Evolutionary conservation across 2,113 vertebrate genomes (phyloP), one percentile per base, ranked within the genome.

Genomic region (Gnathonemus echidnorhynchus): DNA sequence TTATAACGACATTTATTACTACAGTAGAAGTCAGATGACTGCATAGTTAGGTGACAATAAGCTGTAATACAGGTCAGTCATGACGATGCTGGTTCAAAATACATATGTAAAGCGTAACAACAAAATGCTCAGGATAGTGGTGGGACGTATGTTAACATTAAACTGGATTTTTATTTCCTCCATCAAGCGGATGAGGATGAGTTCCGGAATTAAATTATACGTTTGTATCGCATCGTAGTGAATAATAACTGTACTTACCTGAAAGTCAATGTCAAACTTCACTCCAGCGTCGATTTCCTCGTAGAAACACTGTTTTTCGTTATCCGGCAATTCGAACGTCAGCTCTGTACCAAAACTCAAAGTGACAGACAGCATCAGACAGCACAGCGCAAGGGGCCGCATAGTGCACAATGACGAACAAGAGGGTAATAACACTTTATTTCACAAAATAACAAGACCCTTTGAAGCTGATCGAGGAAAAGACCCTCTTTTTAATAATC

Each of bases 261-360:
- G 96, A 89, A 94, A 97, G 87, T 96, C 94, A 11, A 97, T 89
- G 39, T 95, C 93, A 92, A 95, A 96, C 92, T 93, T 95, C 0
- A 90, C 92, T 77, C 93, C 95, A 84, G 93, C 92, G 1, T 95
- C 92, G 2, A 96, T 74, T 0, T 96, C 95, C 89, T 97, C 95
- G 91, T 94, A 95, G 92, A 96, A 97, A 93, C 96, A 97, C n/a
- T 96, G 95, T 48, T 96, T 95, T 0, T 95, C 95, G 74, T 96
- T 95, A 90, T 96, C 96, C 0, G 95, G 92, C 11, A 97, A 93
- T 89, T 96, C 95, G 91, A 97, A 97, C 0, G 95, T 96, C 19
- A 97, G 88, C 89, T 96, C 95, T 1, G 95, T 95, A 49, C 91
- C 94, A 56, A 88, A 91, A 85, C 92, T 93, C 86, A 89, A 27